Evolutionary conservation across 2,888 invertebrate species (phyloP).

Genomic region (Pyrocoelia pectoralis): DNA sequence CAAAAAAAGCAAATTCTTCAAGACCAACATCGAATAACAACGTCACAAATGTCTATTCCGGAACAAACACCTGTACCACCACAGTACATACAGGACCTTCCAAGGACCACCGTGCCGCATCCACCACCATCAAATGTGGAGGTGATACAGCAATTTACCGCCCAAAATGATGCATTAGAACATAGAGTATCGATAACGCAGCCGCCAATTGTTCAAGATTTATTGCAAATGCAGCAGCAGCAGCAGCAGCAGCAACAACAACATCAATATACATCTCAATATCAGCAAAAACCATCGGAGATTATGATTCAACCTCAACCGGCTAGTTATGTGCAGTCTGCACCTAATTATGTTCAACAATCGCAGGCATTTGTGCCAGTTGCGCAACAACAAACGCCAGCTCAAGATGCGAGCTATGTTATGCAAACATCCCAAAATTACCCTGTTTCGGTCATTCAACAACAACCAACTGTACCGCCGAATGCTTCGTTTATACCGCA

Average conservation of each 20-base stretch:
- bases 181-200: slow-evolving; percentile 44
- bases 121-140: slow-evolving; percentile 9
- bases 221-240: slow-evolving; percentile 44
- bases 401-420: neutral
- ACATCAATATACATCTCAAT: slow-evolving; percentile 25
- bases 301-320: neutral
- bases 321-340: neutral
- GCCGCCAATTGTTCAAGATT: slow-evolving; percentile 41
- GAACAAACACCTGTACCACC: slow-evolving; percentile 24
- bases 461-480: slow-evolving; percentile 19
- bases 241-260: slow-evolving; percentile 38
- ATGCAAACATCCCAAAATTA: slow-evolving; percentile 12
- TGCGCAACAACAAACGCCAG: slow-evolving; percentile 26
- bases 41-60: slow-evolving; percentile 19
- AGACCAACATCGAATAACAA: slow-evolving; percentile 30
- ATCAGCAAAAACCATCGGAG: slow-evolving; percentile 25
- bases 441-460: slow-evolving; percentile 18
- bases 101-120: slow-evolving; percentile 44
- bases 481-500: slow-evolving; percentile 1
- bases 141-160: neutral
- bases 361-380: slow-evolving; percentile 24
- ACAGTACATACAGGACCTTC: slow-evolving; percentile 27
- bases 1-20: slow-evolving; percentile 49
- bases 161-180: slow-evolving; percentile 44
- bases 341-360: slow-evolving; percentile 3